Evolutionary conservation across 2,113 vertebrate species (phyloP).

Genomic region (Gymnorhina tibicen): DNA sequence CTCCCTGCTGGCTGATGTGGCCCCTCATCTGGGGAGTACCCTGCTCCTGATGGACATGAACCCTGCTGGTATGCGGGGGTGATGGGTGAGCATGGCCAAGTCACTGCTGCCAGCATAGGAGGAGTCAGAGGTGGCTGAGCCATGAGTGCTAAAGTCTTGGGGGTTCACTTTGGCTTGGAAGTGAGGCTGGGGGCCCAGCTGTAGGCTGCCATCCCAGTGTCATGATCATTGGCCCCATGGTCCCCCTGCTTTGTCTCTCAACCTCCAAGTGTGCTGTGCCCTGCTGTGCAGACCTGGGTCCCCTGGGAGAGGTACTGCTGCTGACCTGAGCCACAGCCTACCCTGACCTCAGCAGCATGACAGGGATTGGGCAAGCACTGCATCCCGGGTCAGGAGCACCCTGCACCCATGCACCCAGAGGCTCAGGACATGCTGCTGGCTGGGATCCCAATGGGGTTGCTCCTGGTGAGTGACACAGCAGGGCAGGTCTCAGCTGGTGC

Average conservation of each 20-base stretch:
- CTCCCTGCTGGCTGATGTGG: neutral
- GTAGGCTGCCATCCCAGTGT: neutral
- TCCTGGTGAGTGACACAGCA: neutral
- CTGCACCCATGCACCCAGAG: neutral
- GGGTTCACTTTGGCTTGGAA: neutral
- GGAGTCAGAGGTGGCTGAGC: neutral
- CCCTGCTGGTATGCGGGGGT: fast-evolving
- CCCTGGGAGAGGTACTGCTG: neutral
- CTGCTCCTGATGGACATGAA: neutral
- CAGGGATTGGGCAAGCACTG: fast-evolving
- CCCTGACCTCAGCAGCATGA: neutral
- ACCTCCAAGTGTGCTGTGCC: neutral
- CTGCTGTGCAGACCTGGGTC: neutral
- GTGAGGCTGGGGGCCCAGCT: neutral
- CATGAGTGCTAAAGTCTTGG: neutral
- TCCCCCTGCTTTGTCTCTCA: neutral
- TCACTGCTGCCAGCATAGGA: neutral
- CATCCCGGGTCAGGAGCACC: fast-evolving
- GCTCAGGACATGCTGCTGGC: neutral
- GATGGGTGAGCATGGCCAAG: neutral
- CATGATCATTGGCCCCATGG: neutral
- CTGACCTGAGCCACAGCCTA: neutral
- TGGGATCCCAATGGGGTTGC: neutral
- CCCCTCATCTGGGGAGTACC: neutral
- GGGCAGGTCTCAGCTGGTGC: neutral